These are phyloP conservation scores for Chlorodrepanis virens DNA, from an alignment of 2,113 vertebrate genomes.

Conservation along the genomic window DNA sequence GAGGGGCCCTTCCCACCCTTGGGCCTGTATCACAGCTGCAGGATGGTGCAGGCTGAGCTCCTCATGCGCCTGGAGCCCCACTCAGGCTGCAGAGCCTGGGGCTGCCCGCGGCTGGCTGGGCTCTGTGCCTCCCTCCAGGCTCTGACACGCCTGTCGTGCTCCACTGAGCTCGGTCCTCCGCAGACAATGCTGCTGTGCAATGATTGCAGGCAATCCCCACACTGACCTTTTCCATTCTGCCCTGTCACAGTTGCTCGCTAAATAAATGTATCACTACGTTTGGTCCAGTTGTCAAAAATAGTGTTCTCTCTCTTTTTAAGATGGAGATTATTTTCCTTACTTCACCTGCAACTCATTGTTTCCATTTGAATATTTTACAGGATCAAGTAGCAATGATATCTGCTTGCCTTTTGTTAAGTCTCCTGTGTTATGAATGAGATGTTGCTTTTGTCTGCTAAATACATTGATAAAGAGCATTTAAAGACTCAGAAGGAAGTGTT, in stretches of 20 bases:
- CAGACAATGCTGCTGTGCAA: not conserved
- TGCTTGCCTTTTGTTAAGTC: not conserved
- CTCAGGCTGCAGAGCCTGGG: not conserved
- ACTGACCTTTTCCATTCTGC: not conserved
- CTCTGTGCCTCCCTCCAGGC: not conserved
- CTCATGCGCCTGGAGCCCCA: accelerated
- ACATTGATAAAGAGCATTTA: not conserved
- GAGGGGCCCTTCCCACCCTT: not conserved
- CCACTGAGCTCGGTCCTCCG: not conserved
- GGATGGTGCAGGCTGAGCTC: not conserved
- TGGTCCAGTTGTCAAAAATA: not conserved
- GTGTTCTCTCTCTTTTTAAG: not conserved
- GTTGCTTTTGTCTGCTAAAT: not conserved
- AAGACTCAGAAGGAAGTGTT: not conserved
- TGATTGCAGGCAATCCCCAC: not conserved
- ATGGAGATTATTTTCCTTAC: not conserved
- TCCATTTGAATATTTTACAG: not conserved
- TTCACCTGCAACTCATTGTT: not conserved
- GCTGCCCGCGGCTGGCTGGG: not conserved
- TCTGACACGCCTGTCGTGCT: accelerated
- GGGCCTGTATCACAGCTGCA: not conserved
- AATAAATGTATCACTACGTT: not conserved
- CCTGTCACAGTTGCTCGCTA: not conserved
- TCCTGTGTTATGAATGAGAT: not conserved
- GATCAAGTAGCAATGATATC: not conserved